These are phyloP conservation scores for Macroglossus sobrinus DNA, from an alignment of 2,113 vertebrate species.

Conservation along the genomic window DNA sequence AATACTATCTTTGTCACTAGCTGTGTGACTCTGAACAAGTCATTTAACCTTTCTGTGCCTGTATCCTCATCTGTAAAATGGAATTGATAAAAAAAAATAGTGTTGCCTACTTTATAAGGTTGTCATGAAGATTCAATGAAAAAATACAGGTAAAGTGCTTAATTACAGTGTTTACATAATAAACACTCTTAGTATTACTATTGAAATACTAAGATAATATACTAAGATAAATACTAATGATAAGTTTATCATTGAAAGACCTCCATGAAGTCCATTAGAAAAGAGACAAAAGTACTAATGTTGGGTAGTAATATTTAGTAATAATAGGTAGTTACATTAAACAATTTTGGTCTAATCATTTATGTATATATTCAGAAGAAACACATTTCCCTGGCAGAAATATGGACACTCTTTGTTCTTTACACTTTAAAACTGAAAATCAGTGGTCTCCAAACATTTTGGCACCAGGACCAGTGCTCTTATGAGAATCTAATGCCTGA, in stretches of 20 bases:
- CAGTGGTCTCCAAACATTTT: no score
- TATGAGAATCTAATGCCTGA: no score
- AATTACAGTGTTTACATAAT: neutral
- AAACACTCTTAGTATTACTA: neutral
- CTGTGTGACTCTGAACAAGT: neutral
- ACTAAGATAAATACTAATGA: no score
- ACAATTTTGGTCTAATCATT: neutral
- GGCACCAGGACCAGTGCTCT: no score
- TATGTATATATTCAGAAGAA: neutral
- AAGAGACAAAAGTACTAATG: neutral
- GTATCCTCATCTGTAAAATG: neutral
- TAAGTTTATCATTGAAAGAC: neutral
- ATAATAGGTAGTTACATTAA: neutral
- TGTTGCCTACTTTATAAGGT: neutral
- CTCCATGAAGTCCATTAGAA: neutral
- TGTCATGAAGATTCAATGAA: neutral
- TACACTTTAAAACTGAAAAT: neutral
- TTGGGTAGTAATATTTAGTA: neutral
- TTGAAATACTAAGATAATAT: no score
- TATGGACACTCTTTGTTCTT: neutral
- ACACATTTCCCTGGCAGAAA: neutral
- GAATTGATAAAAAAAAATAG: neutral
- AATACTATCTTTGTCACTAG: neutral
- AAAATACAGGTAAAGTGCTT: neutral
- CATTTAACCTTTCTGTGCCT: neutral